Evolutionary conservation across 2,797 vertebrate genomes (phyloP).

Genomic region (Danio tinwini): DNA sequence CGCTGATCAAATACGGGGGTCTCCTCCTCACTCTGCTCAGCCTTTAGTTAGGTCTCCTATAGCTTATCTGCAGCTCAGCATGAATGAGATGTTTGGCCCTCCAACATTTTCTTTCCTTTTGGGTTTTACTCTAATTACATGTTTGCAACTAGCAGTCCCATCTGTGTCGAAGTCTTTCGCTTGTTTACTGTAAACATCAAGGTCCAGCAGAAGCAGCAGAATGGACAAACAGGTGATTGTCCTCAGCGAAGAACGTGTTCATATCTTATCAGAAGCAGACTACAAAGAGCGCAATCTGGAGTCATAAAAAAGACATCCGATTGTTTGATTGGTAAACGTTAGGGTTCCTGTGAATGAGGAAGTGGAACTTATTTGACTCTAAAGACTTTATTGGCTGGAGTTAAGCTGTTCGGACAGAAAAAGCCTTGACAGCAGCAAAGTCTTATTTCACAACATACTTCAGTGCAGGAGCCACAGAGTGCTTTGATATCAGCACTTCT

Average conservation of each 20-base stretch:
- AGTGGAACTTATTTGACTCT: constrained; percentile 12
- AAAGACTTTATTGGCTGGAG: constrained; percentile 41
- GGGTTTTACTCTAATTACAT: constrained; percentile 55
- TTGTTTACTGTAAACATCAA: constrained; percentile 66
- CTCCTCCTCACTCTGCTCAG: constrained; percentile 22
- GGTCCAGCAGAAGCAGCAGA: constrained; percentile 19
- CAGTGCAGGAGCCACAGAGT: constrained; percentile 37
- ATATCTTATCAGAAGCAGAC: constrained; percentile 24
- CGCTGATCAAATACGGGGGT: constrained; percentile 57
- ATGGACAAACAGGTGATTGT: constrained; percentile 45
- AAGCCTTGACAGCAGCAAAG: constrained; percentile 34
- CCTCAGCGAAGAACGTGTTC: constrained; percentile 34
- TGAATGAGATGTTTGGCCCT: constrained; percentile 14
- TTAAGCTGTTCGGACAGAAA: constrained; percentile 37
- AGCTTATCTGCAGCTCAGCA: constrained; percentile 52
- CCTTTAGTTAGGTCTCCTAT: constrained; percentile 17
- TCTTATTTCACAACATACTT: constrained; percentile 50
- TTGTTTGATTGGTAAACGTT: not conserved
- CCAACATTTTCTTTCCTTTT: constrained; percentile 5
- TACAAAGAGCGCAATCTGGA: constrained; percentile 10
- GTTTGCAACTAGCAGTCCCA: constrained; percentile 45
- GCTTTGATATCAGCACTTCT: constrained; percentile 55
- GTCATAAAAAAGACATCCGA: constrained; percentile 19
- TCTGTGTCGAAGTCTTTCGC: constrained; percentile 64
- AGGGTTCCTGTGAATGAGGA: not conserved